Conservation (phyloP, 1,140 invertebrate genomes). For the Magallana ariakensis region DNA sequence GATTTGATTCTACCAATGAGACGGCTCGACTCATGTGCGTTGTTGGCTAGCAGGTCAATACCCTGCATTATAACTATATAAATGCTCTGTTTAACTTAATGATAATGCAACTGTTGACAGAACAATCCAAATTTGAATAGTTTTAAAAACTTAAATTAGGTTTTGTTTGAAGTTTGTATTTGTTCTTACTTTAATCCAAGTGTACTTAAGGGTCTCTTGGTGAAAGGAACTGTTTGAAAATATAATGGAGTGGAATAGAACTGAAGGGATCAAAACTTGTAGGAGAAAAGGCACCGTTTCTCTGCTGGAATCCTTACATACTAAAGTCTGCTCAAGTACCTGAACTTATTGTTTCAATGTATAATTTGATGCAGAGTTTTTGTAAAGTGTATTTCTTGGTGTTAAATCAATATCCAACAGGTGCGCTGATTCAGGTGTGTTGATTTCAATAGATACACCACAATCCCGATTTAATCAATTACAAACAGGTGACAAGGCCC, state of each 20-base stretch:
- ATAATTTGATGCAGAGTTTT: no score
- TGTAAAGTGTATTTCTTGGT: neutral
- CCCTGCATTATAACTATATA: neutral
- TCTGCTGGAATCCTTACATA: no score
- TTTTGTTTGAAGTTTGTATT: constrained; percentile 28
- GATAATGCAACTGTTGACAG: constrained; percentile 8
- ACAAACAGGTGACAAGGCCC: neutral
- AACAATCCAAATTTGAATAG: neutral
- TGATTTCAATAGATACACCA: neutral
- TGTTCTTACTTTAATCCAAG: neutral
- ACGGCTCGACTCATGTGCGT: no score
- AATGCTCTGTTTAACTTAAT: constrained; percentile 12
- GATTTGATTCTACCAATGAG: no score
- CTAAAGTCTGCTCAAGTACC: no score
- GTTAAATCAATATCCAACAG: constrained; percentile 1
- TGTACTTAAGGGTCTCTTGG: neutral
- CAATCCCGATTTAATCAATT: neutral
- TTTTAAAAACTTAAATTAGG: constrained; percentile 5
- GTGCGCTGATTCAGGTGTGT: neutral
- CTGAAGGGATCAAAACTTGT: neutral
- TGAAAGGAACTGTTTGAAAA: neutral
- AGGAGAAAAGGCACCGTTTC: no score
- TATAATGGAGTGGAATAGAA: neutral
- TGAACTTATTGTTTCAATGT: no score
- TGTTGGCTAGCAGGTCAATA: neutral